Evolutionary conservation across 2,888 invertebrate genomes (phyloP), one percentile per base, ranked within the genome.

Genomic region (Rutpela maculata): DNA sequence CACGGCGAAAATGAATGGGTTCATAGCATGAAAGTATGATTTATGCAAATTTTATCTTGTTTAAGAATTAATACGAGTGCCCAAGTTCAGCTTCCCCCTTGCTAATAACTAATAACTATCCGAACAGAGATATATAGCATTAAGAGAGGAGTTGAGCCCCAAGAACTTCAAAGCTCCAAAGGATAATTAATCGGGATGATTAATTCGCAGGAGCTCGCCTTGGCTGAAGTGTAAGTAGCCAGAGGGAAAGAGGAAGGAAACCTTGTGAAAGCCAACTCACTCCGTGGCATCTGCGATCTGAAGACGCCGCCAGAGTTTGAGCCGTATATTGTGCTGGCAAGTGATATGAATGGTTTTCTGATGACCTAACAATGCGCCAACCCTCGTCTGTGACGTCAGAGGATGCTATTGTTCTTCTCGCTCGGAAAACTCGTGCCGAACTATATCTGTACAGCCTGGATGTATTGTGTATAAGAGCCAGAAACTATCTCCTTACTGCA

Each of bases 281-380:
- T 26, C 31, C 62, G 35, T 26, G 62, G 77, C 69, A 74, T 77
- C 69, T 77, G 68, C 59, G 73, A 77, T 69, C 65, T 60, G 69
- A 74, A 73, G 70, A 60, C 43, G 70, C 60, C 77, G 74, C 63
- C 77, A 72, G 78, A 79, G 77, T 79, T 80, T 75, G 78, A 77
- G 76, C 72, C 78, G 57, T 71, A 50, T 74, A 79, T 83, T 80
- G 80, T 80, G 78, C 81, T 79, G 80, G 78, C 82, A 83, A 84
- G 84, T 84, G 83, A 85, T 85, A 85, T 85, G 85, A 84, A 85
- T 85, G 84, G 84, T 82, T 85, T 83, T 85, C 84, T 85, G 84
- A 85, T 85, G 84, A 85, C 85, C 84, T 79, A 84, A 85, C 85
- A 85, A 85, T 83, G 82, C 83, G 77, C 77, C 84, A 80, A 80